Conservation (phyloP, 2,113 vertebrate species). For the Tragulus kanchil region DNA sequence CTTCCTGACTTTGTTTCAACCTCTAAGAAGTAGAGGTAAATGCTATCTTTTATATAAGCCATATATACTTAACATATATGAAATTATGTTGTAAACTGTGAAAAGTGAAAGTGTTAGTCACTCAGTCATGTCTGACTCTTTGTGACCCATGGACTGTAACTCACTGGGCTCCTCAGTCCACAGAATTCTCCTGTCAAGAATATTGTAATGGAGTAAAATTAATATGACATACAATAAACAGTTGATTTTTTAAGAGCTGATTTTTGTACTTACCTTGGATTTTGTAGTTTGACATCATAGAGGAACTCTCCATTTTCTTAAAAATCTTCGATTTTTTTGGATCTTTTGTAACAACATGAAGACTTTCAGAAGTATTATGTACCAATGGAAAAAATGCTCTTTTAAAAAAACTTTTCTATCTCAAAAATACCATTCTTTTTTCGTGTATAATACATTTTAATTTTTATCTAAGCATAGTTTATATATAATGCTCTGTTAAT, state of each 20-base stretch:
- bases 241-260: background rate
- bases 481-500: too few relatives aligned
- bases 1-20: background rate
- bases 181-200: too few relatives aligned
- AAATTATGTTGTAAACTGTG: background rate
- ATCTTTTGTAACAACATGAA: background rate
- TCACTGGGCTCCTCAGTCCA: too few relatives aligned
- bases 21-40: constrained; percentile 40
- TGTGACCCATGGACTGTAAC: too few relatives aligned
- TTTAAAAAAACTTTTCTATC: too few relatives aligned
- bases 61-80: background rate
- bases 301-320: background rate
- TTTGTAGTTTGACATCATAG: background rate
- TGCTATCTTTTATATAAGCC: background rate
- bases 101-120: too few relatives aligned
- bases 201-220: background rate
- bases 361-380: background rate
- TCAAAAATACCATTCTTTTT: too few relatives aligned
- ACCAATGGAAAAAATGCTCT: background rate
- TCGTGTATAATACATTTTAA: too few relatives aligned
- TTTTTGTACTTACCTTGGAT: background rate
- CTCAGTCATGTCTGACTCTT: too few relatives aligned
- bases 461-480: too few relatives aligned
- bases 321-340: background rate
- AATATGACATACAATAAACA: background rate